phyloP scores from a whole-genome alignment of 2,113 vertebrate species.

The Clarias batrachus region DNA sequence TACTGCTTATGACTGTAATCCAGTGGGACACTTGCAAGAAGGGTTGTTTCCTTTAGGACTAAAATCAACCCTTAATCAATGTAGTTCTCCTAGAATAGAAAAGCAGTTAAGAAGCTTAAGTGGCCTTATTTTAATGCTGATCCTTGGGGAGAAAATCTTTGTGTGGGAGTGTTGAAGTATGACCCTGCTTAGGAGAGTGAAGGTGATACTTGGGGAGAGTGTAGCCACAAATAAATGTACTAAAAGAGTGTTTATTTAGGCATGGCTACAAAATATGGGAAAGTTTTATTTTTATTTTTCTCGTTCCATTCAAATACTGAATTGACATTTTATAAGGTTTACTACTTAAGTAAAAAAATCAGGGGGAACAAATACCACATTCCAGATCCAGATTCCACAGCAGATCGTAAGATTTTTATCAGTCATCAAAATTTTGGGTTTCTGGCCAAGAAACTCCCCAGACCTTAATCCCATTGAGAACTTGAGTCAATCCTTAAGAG shows the following conservation, averaged over 20 bases:
- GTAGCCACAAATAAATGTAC: neutral
- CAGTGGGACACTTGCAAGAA: neutral
- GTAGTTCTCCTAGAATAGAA: constrained; percentile 44
- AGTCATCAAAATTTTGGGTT: neutral
- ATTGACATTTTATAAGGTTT: neutral
- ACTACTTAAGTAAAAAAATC: neutral
- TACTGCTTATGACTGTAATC: neutral
- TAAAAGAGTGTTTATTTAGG: neutral
- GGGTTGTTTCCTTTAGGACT: constrained; percentile 13
- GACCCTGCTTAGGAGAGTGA: constrained; percentile 13
- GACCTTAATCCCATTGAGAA: no score
- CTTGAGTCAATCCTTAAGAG: no score
- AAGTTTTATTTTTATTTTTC: neutral
- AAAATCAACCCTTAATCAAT: constrained; percentile 28
- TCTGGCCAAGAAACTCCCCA: no score
- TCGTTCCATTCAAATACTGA: neutral
- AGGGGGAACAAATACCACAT: neutral
- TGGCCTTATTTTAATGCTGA: constrained; percentile 46
- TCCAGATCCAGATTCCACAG: no score
- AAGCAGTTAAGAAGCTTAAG: constrained; percentile 54
- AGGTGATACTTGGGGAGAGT: neutral
- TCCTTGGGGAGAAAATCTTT: constrained; percentile 37
- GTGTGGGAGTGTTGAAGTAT: constrained; percentile 16
- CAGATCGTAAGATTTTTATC: neutral
- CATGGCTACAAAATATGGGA: neutral